Conservation (phyloP, 2,797 vertebrate genomes). For the Pogonophryne albipinna region DNA sequence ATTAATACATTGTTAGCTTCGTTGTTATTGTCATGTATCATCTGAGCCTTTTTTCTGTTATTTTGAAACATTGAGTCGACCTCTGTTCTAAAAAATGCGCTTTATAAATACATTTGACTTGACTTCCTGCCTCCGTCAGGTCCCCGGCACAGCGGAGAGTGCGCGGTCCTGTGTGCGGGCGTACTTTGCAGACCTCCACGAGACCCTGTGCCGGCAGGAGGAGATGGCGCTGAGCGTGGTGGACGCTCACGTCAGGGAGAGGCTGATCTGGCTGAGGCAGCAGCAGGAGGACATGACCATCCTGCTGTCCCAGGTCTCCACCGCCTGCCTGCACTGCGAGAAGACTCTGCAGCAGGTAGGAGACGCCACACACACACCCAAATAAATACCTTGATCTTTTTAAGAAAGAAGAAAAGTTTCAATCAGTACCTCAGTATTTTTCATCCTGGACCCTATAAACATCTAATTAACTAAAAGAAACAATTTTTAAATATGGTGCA, state of each 20-base stretch:
- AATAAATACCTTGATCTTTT: too few species aligned
- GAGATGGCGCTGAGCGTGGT: constrained; percentile 99
- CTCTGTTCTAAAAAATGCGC: too few species aligned
- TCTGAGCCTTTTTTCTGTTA: too few species aligned
- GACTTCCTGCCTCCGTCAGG: constrained; percentile 73
- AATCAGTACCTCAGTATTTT: too few species aligned
- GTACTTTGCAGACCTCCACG: constrained; percentile 97
- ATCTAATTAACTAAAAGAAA: too few species aligned
- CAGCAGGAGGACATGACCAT: constrained; percentile 99
- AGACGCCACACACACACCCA: background rate
- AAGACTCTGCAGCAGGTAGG: constrained; percentile 97
- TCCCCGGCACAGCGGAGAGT: constrained; percentile 96
- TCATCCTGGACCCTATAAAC: too few species aligned
- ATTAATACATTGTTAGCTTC: too few species aligned
- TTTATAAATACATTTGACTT: too few species aligned
- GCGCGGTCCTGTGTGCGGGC: constrained; percentile 96
- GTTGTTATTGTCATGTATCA: too few species aligned
- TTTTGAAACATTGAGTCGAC: too few species aligned
- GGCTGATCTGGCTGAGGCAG: constrained; percentile 97
- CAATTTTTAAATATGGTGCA: too few species aligned
- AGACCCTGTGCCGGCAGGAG: constrained; percentile 97
- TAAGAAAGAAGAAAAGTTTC: too few species aligned
- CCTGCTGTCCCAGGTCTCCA: constrained; percentile 97
- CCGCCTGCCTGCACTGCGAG: constrained; percentile 98
- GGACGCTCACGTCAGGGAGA: constrained; percentile 96